These are phyloP conservation scores for Adelges cooleyi DNA, from an alignment of 1,140 invertebrate species.

Conservation along the genomic window DNA sequence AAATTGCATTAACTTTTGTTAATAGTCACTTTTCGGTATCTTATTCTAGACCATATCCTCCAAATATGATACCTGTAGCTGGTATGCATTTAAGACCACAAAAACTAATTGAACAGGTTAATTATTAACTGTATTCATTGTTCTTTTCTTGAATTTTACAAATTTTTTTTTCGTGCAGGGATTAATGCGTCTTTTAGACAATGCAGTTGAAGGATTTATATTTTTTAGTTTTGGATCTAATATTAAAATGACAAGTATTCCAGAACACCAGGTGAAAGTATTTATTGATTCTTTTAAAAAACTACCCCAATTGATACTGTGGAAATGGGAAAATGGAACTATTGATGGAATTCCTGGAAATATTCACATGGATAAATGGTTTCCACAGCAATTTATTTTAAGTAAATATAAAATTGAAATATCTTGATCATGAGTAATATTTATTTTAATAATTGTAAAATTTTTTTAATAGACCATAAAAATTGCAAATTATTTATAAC, in stretches of 20 bases:
- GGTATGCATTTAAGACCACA: slow-evolving; percentile 43
- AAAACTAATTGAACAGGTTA: background rate
- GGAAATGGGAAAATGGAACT: slow-evolving; percentile 8
- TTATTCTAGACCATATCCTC: slow-evolving; percentile 40
- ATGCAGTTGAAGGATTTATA: slow-evolving; percentile 32
- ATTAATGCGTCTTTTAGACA: slow-evolving; percentile 29
- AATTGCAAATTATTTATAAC: slow-evolving; percentile 46
- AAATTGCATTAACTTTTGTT: slow-evolving; percentile 42
- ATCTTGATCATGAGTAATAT: too few species aligned
- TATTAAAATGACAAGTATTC: background rate
- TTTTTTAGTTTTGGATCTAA: slow-evolving; percentile 33
- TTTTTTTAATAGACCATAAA: slow-evolving; percentile 41
- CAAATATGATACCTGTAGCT: slow-evolving; percentile 45
- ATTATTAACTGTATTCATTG: too few species aligned
- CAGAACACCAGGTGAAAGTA: background rate
- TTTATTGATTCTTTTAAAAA: slow-evolving; percentile 2
- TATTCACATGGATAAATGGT: slow-evolving; percentile 3
- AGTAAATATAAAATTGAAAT: too few species aligned
- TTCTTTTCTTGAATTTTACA: too few species aligned
- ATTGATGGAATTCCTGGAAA: background rate
- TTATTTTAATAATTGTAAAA: too few species aligned
- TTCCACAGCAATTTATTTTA: slow-evolving; percentile 12
- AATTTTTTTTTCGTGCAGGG: too few species aligned
- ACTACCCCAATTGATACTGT: background rate
- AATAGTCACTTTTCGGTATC: slow-evolving; percentile 46